These are phyloP conservation scores for Stichopus horrens DNA, from an alignment of 53 echinoderm and acorn worm genomes.

Conservation along the genomic window DNA sequence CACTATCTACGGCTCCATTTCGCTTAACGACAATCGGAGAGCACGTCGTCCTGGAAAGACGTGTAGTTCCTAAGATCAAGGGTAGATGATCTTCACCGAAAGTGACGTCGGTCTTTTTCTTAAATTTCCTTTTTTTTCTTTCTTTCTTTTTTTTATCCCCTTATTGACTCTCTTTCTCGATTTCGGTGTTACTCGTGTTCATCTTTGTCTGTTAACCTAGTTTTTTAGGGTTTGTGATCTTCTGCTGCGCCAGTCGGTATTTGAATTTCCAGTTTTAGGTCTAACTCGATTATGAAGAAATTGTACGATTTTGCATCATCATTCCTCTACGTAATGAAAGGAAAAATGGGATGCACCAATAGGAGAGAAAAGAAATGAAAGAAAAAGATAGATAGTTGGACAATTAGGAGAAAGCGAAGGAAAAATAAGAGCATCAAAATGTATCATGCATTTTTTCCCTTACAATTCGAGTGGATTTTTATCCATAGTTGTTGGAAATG, in stretches of 20 bases:
- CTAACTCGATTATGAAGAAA: slow-evolving; percentile 25
- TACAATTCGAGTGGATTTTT: background rate
- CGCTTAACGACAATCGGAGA: too few species aligned
- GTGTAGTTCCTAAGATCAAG: too few species aligned
- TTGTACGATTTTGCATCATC: background rate
- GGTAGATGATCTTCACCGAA: background rate
- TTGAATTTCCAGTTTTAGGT: slow-evolving; percentile 23
- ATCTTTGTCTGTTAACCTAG: slow-evolving; percentile 23
- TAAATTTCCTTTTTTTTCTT: too few species aligned
- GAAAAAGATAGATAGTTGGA: background rate
- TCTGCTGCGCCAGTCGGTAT: background rate
- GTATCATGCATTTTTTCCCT: background rate
- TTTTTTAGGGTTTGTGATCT: background rate
- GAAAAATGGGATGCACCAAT: too few species aligned
- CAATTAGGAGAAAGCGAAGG: background rate
- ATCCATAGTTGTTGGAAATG: background rate
- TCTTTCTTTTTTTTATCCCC: too few species aligned
- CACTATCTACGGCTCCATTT: too few species aligned
- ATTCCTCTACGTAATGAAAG: too few species aligned
- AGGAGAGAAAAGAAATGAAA: background rate
- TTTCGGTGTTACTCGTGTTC: background rate
- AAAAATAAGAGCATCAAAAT: background rate
- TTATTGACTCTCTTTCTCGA: background rate
- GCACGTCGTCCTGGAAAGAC: too few species aligned
- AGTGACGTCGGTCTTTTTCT: slow-evolving; percentile 1